phyloP scores from a whole-genome alignment of 2,888 invertebrate genomes.

The Venustoraphidia nigricollis region DNA sequence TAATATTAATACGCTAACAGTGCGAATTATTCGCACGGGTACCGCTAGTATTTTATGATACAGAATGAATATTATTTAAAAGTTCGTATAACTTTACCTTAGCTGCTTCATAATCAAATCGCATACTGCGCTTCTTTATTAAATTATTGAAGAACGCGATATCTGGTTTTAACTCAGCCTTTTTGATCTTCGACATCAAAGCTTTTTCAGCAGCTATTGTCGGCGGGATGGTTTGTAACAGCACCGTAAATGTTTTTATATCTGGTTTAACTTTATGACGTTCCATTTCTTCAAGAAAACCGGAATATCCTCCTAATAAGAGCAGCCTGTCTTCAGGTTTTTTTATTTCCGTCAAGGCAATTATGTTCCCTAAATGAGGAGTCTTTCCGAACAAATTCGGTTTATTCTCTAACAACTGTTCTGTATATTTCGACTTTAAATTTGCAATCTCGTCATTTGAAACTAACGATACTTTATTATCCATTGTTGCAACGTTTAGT shows the following conservation, averaged over 20 bases:
- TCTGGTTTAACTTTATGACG: constrained; percentile 50
- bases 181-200: constrained; percentile 44
- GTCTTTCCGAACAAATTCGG: constrained; percentile 50
- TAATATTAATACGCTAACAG: too few relatives aligned
- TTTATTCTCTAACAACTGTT: not conserved
- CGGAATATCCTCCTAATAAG: constrained; percentile 62
- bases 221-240: constrained; percentile 56
- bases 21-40: too few relatives aligned
- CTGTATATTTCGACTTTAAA: too few relatives aligned
- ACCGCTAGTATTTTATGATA: not conserved
- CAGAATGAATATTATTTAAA: not conserved
- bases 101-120: constrained; percentile 53
- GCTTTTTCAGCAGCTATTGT: constrained; percentile 50
- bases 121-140: constrained; percentile 61
- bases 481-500: constrained; percentile 2
- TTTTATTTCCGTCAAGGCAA: constrained; percentile 39
- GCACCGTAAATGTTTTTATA: constrained; percentile 61
- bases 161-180: constrained; percentile 46
- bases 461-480: constrained; percentile 5
- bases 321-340: constrained; percentile 51
- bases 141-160: constrained; percentile 75
- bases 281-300: constrained; percentile 63
- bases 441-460: constrained; percentile 1
- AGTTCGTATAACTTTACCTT: constrained; percentile 35
- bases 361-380: constrained; percentile 44